Percentiles rank a stretch among this genome's conserved stretches.
phyloP scores from a whole-genome alignment of 2,797 vertebrate species.

The Echeneis naucrates region DNA sequence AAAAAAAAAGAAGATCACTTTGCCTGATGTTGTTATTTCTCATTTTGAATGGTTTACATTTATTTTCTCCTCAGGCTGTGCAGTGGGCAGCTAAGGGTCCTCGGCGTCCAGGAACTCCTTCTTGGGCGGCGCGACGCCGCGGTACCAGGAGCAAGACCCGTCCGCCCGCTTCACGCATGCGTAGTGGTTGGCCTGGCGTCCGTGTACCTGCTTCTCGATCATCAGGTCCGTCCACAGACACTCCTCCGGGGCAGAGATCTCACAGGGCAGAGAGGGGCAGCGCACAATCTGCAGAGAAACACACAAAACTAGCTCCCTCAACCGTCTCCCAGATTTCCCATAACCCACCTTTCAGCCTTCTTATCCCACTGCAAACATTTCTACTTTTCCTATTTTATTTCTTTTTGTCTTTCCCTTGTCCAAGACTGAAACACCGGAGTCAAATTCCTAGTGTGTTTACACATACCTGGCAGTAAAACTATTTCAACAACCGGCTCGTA shows the following conservation, averaged over 20 bases:
- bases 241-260: slow-evolving; percentile 92
- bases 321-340: too few relatives aligned
- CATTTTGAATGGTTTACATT: slow-evolving; percentile 64
- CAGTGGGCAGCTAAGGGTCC: slow-evolving; percentile 89
- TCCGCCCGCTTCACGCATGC: slow-evolving; percentile 96
- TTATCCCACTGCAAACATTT: too few relatives aligned
- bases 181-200: slow-evolving; percentile 96
- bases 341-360: too few relatives aligned
- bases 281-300: slow-evolving; percentile 89
- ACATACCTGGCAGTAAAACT: too few relatives aligned
- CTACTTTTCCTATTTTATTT: too few relatives aligned
- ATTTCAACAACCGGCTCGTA: too few relatives aligned
- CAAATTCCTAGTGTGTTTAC: too few relatives aligned
- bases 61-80: slow-evolving; percentile 62
- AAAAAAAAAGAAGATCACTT: slow-evolving; percentile 62
- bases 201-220: slow-evolving; percentile 96
- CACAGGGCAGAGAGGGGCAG: slow-evolving; percentile 94
- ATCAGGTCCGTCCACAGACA: slow-evolving; percentile 99
- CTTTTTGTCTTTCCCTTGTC: too few relatives aligned
- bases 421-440: too few relatives aligned
- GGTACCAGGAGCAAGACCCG: slow-evolving; percentile 97
- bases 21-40: slow-evolving; percentile 52
- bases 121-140: slow-evolving; percentile 93
- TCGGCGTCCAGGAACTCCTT: slow-evolving; percentile 97
- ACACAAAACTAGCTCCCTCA: slow-evolving; percentile 11